Base-by-base conservation (phyloP, 2,113 vertebrate species). In the Prolemur simus region DNA sequence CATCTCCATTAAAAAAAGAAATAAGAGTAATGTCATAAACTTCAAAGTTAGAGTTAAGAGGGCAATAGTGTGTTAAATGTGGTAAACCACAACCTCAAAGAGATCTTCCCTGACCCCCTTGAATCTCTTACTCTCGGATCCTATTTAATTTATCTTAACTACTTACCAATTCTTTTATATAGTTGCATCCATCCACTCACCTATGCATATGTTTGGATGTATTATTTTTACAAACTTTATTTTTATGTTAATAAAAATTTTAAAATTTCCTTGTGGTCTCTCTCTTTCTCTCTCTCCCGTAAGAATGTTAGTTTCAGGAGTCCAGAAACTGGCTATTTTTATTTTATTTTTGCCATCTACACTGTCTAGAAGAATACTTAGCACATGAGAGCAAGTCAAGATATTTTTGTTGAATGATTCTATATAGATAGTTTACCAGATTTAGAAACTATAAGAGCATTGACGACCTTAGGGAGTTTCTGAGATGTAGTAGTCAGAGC, bases 31-130 rank as follows among this genome's bases (percentile, higher is more conserved):
- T 47, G 54, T 52, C 39, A 71, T 68, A 64, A 68, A 37, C 42
- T 87, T 97, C 37, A 87, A 82, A 91, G 32, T 54, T 95, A 91
- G 15, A 58, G 34, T 81, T 37, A 91, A 49, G 45, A 76, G 73
- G 34, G 54, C 66, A 94, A 69, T 0, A 5, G 5, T 42, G 9
- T 73, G 6, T 88, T 76, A 82, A 88, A 83, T 64, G n/a, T 74
- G 49, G 82, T 83, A 60, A 69, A 52, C 1, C 8, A 23, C 3
- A 64, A 1, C 21, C 29, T 93, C 25, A 54, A 52, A n/a, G 13
- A 87, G 27, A 21, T 4, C 58, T 93, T 87, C 23, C 13, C 32
- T 76, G 20, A 86, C 2, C 3, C 20, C 1, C 45, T 68, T 82
- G 18, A 94, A 42, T 78, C 21, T 66, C 32, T 10, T 52, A 39